phyloP scores from a whole-genome alignment of 2,113 vertebrate species.

The human (Homo sapiens) region DNA sequence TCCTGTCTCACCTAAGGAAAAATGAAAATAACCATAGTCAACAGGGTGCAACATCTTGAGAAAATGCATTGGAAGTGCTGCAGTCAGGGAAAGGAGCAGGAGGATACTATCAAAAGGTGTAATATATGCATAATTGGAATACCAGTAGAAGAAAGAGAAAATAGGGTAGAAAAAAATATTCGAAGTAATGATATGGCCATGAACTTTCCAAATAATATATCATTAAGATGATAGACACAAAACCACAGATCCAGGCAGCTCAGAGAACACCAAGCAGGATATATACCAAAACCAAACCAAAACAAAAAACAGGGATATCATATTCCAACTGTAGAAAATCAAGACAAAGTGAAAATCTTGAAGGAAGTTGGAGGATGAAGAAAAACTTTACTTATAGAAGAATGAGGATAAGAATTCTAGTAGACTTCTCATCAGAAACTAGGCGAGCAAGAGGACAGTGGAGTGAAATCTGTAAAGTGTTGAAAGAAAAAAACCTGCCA shows the following conservation, averaged over 20 bases:
- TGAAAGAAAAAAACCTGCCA: not conserved
- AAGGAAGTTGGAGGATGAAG: not conserved
- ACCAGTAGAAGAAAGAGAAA: conserved; percentile 6
- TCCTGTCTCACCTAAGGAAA: not conserved
- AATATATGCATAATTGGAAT: not conserved
- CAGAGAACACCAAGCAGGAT: not conserved
- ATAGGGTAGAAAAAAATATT: not conserved
- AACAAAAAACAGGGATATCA: not conserved
- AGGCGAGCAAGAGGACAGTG: not conserved
- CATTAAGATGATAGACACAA: not conserved
- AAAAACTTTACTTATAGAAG: not conserved
- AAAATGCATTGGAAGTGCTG: not conserved
- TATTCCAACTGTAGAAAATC: not conserved
- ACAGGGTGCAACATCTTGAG: not conserved
- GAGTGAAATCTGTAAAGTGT: not conserved
- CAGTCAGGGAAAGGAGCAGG: not conserved
- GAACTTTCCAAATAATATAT: not conserved
- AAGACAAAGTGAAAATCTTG: not conserved
- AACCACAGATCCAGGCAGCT: conserved; percentile 8
- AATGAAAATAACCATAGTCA: not conserved
- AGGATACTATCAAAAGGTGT: not conserved
- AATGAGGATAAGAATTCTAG: not conserved
- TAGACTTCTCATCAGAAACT: not conserved
- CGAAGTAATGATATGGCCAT: not conserved
- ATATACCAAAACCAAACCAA: not conserved